Evolutionary conservation across 2,113 vertebrate genomes (phyloP).

Genomic region (Sceloporus undulatus): DNA sequence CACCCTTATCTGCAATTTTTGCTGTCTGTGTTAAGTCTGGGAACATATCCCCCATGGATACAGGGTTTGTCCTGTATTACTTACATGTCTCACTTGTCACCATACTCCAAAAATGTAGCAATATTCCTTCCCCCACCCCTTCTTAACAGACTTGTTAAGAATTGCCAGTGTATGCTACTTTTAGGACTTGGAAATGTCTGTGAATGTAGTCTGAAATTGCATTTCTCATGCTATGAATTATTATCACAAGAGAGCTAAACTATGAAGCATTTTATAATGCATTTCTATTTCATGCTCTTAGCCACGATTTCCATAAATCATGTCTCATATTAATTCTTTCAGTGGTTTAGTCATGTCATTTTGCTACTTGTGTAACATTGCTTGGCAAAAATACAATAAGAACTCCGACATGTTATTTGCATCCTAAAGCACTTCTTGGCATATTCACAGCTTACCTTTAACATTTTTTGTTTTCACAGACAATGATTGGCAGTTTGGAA

Average conservation of each 20-base stretch:
- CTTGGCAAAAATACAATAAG: constrained; percentile 30
- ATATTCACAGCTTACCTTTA: background rate
- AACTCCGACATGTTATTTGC: background rate
- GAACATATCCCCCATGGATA: too few relatives aligned
- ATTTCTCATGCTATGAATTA: background rate
- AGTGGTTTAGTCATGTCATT: background rate
- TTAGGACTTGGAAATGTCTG: background rate
- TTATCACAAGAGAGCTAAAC: constrained; percentile 13
- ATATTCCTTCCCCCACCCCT: background rate
- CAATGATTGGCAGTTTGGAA: constrained; percentile 91
- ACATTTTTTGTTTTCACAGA: constrained; percentile 74
- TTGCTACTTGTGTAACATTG: constrained; percentile 12
- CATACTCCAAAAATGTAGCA: background rate
- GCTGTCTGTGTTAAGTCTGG: too few relatives aligned
- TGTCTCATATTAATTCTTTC: background rate
- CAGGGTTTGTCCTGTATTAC: too few relatives aligned
- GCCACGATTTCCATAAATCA: background rate
- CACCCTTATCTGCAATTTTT: too few relatives aligned
- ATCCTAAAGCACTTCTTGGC: constrained; percentile 11
- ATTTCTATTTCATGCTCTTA: background rate
- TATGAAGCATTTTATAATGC: constrained; percentile 3
- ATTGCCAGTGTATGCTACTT: background rate
- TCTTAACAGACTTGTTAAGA: background rate
- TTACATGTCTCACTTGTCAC: background rate
- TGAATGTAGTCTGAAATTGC: too few relatives aligned